These are phyloP conservation scores for Ecdyonurus torrentis DNA, from an alignment of 2,888 invertebrate genomes.

Conservation along the genomic window DNA sequence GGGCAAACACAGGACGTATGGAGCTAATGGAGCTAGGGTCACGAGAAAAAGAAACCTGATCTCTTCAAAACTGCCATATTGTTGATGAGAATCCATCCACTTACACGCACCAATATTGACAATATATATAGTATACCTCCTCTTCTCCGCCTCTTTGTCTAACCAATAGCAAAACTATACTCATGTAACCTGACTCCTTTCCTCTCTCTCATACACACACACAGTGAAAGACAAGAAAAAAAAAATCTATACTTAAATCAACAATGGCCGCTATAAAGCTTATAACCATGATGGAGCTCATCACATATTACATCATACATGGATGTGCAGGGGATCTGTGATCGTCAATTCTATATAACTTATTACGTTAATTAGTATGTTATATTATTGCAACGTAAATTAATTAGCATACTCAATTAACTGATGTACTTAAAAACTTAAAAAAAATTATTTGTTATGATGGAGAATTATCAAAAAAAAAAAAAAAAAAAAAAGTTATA, in stretches of 20 bases:
- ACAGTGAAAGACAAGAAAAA: neutral
- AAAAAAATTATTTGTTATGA: no score
- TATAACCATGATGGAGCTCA: neutral
- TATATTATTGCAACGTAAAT: no score
- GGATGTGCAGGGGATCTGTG: no score
- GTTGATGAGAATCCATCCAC: conserved; percentile 34
- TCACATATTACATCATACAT: no score
- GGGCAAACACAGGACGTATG: conserved; percentile 9
- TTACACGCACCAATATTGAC: conserved; percentile 49
- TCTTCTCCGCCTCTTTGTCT: no score
- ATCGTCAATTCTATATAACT: no score
- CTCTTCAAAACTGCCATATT: conserved; percentile 19
- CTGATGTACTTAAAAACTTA: no score
- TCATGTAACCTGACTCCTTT: neutral
- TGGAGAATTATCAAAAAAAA: no score
- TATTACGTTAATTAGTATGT: no score
- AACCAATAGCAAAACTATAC: conserved; percentile 1
- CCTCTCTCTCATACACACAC: neutral
- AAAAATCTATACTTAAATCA: neutral
- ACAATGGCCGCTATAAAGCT: neutral
- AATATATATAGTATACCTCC: neutral
- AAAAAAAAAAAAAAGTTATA: no score
- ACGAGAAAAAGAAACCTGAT: conserved; percentile 20
- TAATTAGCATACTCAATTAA: no score
- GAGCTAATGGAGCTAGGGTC: conserved; percentile 11